These are phyloP conservation scores for Halcyon badia DNA, from an alignment of 2,797 vertebrate genomes.

Conservation along the genomic window DNA sequence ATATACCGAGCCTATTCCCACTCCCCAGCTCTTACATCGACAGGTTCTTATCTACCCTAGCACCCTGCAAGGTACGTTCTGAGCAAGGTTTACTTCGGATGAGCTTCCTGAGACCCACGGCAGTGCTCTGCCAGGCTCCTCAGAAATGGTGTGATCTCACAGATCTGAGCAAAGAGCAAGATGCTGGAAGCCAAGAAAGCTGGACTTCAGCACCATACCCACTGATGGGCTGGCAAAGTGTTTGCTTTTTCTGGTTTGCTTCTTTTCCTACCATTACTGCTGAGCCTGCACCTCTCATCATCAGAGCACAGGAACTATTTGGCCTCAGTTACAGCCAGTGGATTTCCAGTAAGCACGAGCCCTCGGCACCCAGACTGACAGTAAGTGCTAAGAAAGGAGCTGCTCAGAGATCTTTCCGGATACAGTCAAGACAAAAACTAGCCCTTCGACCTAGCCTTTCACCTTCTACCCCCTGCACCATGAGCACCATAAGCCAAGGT, in stretches of 20 bases:
- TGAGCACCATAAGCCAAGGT: neutral
- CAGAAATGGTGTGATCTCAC: neutral
- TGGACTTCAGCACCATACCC: neutral
- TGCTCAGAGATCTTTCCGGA: neutral
- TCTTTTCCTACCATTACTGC: constrained; percentile 9
- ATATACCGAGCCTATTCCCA: accelerated
- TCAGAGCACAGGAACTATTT: neutral
- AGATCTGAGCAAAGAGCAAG: neutral
- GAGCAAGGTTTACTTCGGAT: neutral
- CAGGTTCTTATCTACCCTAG: neutral
- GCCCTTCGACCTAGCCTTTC: neutral
- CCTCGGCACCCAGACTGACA: neutral
- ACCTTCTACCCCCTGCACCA: neutral
- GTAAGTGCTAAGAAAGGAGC: neutral
- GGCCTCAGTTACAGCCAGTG: neutral
- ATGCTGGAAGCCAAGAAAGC: neutral
- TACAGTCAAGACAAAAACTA: neutral
- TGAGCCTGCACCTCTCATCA: neutral
- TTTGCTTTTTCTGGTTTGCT: neutral
- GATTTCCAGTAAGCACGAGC: constrained; percentile 29
- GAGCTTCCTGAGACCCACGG: neutral
- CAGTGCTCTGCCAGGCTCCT: neutral
- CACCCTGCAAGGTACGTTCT: neutral
- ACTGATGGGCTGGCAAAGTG: neutral
- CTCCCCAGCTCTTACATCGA: neutral